A percentile compares a stretch with the other conserved stretches of the same genome.
phyloP scores from a whole-genome alignment of 1,140 invertebrate species.

The Trinorchestia longiramus region DNA sequence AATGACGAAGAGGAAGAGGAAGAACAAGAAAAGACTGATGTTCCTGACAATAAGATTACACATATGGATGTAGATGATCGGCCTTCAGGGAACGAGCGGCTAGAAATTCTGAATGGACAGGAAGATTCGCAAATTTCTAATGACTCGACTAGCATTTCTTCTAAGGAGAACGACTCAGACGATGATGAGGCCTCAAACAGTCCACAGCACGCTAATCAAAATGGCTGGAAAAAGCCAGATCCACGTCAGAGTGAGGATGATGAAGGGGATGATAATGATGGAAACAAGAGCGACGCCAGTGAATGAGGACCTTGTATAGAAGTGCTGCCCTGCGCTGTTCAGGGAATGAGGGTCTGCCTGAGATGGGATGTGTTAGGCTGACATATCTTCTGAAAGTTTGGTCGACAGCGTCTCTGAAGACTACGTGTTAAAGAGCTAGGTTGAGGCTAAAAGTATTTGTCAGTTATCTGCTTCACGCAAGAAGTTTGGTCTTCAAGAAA shows the following conservation, averaged over 20 bases:
- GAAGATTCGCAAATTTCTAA: constrained; percentile 9
- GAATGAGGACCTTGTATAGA: too few species aligned
- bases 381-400: too few species aligned
- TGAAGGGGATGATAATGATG: too few species aligned
- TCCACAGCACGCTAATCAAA: background rate
- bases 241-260: background rate
- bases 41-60: background rate
- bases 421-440: too few species aligned
- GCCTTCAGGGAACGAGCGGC: background rate
- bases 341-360: too few species aligned
- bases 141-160: background rate
- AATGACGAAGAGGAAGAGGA: background rate
- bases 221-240: background rate
- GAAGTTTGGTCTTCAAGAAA: too few species aligned
- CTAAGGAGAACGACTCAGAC: background rate
- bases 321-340: too few species aligned
- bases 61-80: background rate
- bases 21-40: background rate
- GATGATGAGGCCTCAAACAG: background rate
- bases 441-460: too few species aligned
- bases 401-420: too few species aligned
- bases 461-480: too few species aligned
- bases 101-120: background rate
- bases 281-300: constrained; percentile 1
- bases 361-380: too few species aligned